Base-by-base conservation (phyloP, 2,797 vertebrate species). In the Megalops cyprinoides region DNA sequence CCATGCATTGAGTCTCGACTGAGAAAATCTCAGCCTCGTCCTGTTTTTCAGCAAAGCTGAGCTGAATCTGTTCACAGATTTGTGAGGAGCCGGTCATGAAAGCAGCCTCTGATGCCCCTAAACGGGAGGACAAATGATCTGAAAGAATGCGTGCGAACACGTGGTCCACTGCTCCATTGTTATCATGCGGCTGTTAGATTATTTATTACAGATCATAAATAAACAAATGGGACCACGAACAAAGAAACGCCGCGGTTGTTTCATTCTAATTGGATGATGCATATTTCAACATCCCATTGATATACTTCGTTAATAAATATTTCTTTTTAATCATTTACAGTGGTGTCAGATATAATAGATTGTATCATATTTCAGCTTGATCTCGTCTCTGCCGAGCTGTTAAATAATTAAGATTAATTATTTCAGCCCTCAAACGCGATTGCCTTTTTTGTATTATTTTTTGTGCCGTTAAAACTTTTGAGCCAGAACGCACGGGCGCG, bases 271-370 rank as follows among this genome's bases (percentile, higher is more conserved):
- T 60, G 56, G 56, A 60, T 60, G 28, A 60, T 60, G 56, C 23
- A 60, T 60, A 60, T 60, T 25, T 60, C 8, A 60, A 60, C 56
- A 60, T 60, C 7, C 25, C 23, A 60, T 60, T 60, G 56, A 60
- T 60, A 60, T 60, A 60, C 56, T 60, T 25, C 56, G 8, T 14
- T 60, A 60, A 60, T 60, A 60, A 60, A 60, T 60, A 60, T 60
- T 60, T 60, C 56, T 60, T 60, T 60, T 60, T 60, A 25, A 60
- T 60, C 56, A 60, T 60, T 60, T 60, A 25, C 56, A 3, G 56
- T 7, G 56, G n/a, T 60, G 56, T 60, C 56, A 60, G 56, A 60
- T 60, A 60, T 60, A 60, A 60, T 60, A 60, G 56, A 60, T 60
- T 60, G 56, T 25, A 60, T 60, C 56, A 60, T 60, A 60, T 60